Base-by-base conservation (phyloP, 2,113 vertebrate genomes). In the Phyllopteryx taeniolatus region DNA sequence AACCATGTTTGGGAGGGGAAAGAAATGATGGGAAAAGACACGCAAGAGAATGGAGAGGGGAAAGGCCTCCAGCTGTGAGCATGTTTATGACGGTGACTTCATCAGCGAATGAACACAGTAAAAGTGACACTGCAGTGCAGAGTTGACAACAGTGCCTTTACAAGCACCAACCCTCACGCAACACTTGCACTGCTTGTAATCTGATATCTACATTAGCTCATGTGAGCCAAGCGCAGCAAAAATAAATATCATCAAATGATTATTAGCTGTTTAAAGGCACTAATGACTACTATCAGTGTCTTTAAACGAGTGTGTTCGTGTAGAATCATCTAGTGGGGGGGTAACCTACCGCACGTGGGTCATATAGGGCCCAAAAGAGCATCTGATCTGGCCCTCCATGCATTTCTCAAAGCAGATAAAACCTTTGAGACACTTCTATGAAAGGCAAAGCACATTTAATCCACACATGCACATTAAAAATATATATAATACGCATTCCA, bases 81-180 rank as follows among this genome's bases (percentile, higher is more conserved):
- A 66, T 17, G 42, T 80, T 85, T 51, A 71, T 68, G 78, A 67
- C 61, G 46, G 73, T 84, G 83, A 91, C 90, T 72, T 90, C 83
- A 88, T 80, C 70, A 59, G 60, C 20, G 73, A 73, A 71, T 69
- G n/a, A 76, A 78, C 80, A 83, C 76, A 70, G n/a, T 59, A 66
- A 79, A 68, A 76, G 47, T 35, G 10, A 76, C 42, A 33, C 64
- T 66, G 57, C 4, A 62, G 51, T 65, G 63, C 74, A 7, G 39
- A 19, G 20, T 4, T 31, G 53, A 67, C 35, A 19, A 46, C 31
- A 22, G 9, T n/a, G 39, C 22, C 22, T 71, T 67, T 72, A 11
- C 17, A 69, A 20, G 49, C 0, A 13, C 6, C n/a, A 61, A 17
- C 39, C 53, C 51, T 43, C 39, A 22, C 22, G 31, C 67, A 43